phyloP scores from a whole-genome alignment of 2,888 invertebrate species.

The Tiphia femorata region DNA sequence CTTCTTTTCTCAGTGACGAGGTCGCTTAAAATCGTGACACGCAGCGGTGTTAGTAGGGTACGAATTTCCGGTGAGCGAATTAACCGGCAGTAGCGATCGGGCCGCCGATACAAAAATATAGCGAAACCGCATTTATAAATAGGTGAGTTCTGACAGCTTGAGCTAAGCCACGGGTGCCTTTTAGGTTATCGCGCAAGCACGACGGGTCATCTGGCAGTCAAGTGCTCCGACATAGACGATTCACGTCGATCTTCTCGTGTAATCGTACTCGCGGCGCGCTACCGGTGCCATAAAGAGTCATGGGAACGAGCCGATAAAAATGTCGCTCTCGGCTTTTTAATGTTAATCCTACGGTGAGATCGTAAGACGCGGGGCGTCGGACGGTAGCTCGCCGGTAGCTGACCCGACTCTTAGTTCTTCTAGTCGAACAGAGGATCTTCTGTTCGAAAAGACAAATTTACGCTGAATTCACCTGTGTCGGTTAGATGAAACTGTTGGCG shows the following conservation, averaged over 20 bases:
- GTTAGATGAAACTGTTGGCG: too few relatives aligned
- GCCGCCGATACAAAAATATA: constrained; percentile 44
- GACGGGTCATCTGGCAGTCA: constrained; percentile 69
- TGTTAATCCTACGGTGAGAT: too few relatives aligned
- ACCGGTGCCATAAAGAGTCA: constrained; percentile 62
- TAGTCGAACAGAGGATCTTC: too few relatives aligned
- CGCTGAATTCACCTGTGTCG: too few relatives aligned
- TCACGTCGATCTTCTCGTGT: constrained; percentile 45
- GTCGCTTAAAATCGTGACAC: too few relatives aligned
- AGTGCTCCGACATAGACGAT: constrained; percentile 62
- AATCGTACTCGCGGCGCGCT: constrained; percentile 57
- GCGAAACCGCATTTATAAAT: constrained; percentile 63
- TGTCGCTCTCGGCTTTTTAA: constrained; percentile 41
- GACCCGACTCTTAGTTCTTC: too few relatives aligned
- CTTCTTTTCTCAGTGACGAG: too few relatives aligned
- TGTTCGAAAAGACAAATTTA: too few relatives aligned
- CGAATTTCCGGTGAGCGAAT: not conserved
- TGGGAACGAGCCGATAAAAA: constrained; percentile 66
- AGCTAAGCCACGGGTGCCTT: constrained; percentile 65
- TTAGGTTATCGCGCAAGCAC: constrained; percentile 67
- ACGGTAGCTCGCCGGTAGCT: too few relatives aligned
- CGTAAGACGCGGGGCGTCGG: too few relatives aligned
- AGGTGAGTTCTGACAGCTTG: constrained; percentile 67
- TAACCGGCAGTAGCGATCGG: not conserved
- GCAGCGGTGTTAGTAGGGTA: not conserved